Conservation (phyloP, 2,888 invertebrate genomes). For the Pristionchus japonicus region DNA sequence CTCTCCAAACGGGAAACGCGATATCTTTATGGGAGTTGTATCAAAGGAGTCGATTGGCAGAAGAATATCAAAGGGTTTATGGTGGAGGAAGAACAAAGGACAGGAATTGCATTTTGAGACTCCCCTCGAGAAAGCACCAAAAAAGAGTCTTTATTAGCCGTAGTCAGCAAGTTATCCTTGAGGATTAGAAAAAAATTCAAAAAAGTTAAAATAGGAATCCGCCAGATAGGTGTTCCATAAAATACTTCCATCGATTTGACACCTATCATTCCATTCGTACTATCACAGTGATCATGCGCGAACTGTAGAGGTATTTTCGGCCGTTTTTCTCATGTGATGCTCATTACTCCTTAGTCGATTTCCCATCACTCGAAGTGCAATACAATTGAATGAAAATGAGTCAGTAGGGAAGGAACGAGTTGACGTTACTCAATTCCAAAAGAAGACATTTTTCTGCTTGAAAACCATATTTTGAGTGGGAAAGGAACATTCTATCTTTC, state of each 20-base stretch:
- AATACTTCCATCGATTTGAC: not conserved
- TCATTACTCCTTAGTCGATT: conserved; percentile 38
- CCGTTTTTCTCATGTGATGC: conserved; percentile 33
- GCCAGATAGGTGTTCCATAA: not conserved
- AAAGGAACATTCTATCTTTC: not conserved
- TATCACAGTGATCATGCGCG: not conserved
- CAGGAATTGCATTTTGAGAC: not conserved
- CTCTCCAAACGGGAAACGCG: conserved; percentile 25
- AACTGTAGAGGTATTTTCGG: not conserved
- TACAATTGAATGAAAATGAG: not conserved
- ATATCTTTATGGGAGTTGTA: conserved; percentile 34
- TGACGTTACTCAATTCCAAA: not conserved
- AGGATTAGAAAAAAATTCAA: not conserved
- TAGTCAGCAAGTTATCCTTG: not conserved
- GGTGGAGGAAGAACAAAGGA: not conserved
- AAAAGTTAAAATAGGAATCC: not conserved
- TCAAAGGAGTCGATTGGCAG: conserved; percentile 4
- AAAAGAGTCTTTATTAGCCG: not conserved
- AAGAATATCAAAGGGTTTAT: not conserved
- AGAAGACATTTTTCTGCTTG: not conserved
- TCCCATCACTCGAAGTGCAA: conserved; percentile 23
- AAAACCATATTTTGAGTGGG: not conserved
- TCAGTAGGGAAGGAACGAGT: not conserved
- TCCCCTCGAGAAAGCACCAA: not conserved
- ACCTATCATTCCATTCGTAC: not conserved